phyloP scores from a whole-genome alignment of 1,140 invertebrate species.

The Neotoxoptera formosana region DNA sequence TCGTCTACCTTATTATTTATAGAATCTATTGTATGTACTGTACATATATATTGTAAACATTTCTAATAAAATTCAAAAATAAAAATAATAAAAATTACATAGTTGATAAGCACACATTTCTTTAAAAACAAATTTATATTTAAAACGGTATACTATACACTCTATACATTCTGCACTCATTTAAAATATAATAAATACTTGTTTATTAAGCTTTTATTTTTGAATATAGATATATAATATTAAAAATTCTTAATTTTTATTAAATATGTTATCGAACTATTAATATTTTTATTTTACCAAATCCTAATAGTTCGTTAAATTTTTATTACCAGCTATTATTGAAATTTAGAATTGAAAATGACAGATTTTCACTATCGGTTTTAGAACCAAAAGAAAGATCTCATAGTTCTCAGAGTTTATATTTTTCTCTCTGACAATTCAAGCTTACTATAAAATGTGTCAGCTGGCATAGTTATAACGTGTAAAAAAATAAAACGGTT shows the following conservation, averaged over 20 bases:
- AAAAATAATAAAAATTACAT: no score
- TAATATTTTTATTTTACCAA: not conserved
- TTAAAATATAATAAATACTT: no score
- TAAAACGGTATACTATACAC: not conserved
- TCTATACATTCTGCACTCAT: not conserved
- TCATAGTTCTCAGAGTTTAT: not conserved
- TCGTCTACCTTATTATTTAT: no score
- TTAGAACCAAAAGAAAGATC: not conserved
- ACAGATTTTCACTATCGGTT: not conserved
- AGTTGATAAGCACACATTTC: not conserved
- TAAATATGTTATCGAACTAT: not conserved
- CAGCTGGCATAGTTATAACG: constrained; percentile 6
- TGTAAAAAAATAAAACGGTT: not conserved
- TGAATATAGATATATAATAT: not conserved
- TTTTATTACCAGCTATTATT: not conserved
- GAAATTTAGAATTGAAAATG: not conserved
- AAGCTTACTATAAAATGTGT: not conserved
- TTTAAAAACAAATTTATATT: not conserved
- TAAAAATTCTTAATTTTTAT: not conserved
- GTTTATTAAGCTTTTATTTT: not conserved
- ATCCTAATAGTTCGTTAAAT: not conserved
- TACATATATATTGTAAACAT: no score
- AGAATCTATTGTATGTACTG: no score
- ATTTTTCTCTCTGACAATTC: not conserved
- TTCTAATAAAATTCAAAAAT: no score